Percentiles rank a stretch among this genome's conserved stretches.
These are phyloP conservation scores for Carettochelys insculpta DNA, from an alignment of 2,113 vertebrate species.

Conservation along the genomic window DNA sequence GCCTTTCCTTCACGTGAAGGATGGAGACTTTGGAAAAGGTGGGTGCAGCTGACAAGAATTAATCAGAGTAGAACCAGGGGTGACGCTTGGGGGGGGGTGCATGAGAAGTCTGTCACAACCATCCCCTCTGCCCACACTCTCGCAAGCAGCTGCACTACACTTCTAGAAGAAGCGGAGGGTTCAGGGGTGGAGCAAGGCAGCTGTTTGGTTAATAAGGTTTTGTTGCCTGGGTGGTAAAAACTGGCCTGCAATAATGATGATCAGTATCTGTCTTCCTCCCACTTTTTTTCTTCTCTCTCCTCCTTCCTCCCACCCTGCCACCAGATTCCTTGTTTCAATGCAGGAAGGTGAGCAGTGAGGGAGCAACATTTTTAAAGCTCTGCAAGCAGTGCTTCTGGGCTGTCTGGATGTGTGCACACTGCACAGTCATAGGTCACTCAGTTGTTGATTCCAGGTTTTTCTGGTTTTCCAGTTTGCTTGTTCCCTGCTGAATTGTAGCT, in stretches of 20 bases:
- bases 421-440: constrained; percentile 12
- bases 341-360: background rate
- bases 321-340: background rate
- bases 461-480: background rate
- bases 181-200: too few species aligned
- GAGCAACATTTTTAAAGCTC: background rate
- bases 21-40: too few species aligned
- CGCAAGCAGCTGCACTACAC: too few species aligned
- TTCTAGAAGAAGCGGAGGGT: too few species aligned
- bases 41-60: too few species aligned
- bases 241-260: background rate
- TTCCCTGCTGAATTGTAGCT: constrained; percentile 14
- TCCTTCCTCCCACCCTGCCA: background rate
- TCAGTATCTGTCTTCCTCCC: background rate
- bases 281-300: background rate
- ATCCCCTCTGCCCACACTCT: too few species aligned
- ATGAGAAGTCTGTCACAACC: too few species aligned
- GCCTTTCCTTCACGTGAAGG: too few species aligned
- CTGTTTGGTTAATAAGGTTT: background rate
- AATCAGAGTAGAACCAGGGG: too few species aligned
- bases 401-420: background rate
- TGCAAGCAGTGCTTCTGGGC: background rate
- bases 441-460: constrained; percentile 32
- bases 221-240: background rate
- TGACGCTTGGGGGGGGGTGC: too few species aligned